These are phyloP conservation scores for Hephaestus fuliginosus DNA, from an alignment of 2,797 vertebrate species.

Conservation along the genomic window DNA sequence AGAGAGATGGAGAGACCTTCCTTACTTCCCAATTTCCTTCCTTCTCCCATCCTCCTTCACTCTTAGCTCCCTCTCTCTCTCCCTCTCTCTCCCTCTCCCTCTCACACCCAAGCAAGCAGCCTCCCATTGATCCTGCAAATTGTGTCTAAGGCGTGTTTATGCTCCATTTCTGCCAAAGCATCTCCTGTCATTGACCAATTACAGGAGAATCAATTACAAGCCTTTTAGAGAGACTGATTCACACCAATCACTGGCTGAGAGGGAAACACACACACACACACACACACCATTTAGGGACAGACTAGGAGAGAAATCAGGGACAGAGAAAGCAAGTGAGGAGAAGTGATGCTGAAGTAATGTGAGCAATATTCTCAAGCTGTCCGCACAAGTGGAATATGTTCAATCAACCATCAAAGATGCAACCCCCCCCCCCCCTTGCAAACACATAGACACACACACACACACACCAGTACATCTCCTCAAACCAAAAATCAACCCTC, in stretches of 20 bases:
- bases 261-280: constrained; percentile 38
- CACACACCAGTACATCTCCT: constrained; percentile 17
- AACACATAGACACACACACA: constrained; percentile 11
- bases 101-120: constrained; percentile 58
- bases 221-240: constrained; percentile 81
- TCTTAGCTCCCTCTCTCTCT: constrained; percentile 33
- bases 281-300: constrained; percentile 42
- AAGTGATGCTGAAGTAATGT: constrained; percentile 82
- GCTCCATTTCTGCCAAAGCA: constrained; percentile 86
- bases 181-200: constrained; percentile 87
- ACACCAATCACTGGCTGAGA: constrained; percentile 57
- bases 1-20: constrained; percentile 61
- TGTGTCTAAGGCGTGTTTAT: constrained; percentile 85
- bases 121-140: constrained; percentile 86
- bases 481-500: constrained; percentile 15
- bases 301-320: constrained; percentile 48
- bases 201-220: constrained; percentile 88
- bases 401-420: constrained; percentile 78
- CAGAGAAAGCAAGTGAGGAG: constrained; percentile 46
- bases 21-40: constrained; percentile 52
- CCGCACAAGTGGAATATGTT: constrained; percentile 82
- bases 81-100: constrained; percentile 42
- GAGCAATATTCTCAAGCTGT: constrained; percentile 81
- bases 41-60: constrained; percentile 14
- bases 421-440: constrained; percentile 52